A percentile compares a stretch with the other conserved stretches of the same genome.
phyloP scores from a whole-genome alignment of 2,888 invertebrate species.

The Pollenia labialis region DNA sequence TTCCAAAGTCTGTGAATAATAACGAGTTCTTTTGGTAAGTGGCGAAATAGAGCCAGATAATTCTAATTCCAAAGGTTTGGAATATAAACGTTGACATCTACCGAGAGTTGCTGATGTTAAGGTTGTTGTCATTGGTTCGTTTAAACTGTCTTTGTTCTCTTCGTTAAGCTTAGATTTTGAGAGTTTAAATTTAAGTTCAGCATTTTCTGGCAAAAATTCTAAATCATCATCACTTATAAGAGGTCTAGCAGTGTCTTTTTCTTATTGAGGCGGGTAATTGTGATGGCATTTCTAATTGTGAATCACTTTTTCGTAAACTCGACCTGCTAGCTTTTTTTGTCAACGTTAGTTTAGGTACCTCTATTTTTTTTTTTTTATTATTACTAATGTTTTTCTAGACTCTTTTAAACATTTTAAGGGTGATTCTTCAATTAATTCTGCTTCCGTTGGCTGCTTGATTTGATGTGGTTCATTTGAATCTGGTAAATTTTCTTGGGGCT shows the following conservation, averaged over 20 bases:
- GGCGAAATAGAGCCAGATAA: neutral
- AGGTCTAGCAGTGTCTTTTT: conserved; percentile 15
- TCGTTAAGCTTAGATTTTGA: conserved; percentile 12
- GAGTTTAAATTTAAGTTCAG: conserved; percentile 4
- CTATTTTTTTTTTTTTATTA: too few relatives aligned
- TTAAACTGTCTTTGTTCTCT: neutral
- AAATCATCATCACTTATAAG: conserved; percentile 47
- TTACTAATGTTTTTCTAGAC: too few relatives aligned
- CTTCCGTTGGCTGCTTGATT: neutral
- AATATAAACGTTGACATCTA: conserved; percentile 7
- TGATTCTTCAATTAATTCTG: too few relatives aligned
- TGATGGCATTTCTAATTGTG: neutral
- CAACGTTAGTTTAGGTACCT: neutral
- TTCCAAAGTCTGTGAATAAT: conserved; percentile 48
- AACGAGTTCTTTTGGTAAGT: conserved; percentile 33
- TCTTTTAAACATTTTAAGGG: too few relatives aligned
- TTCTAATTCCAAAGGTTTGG: conserved; percentile 18
- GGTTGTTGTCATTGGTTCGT: neutral
- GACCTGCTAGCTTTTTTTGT: neutral
- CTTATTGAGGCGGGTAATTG: neutral
- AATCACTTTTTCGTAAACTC: neutral
- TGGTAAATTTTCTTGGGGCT: neutral
- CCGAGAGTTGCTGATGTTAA: neutral
- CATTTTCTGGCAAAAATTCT: conserved; percentile 50
- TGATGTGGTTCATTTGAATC: neutral